phyloP scores from a whole-genome alignment of 2,888 invertebrate species.

The Mellilla xanthometata region DNA sequence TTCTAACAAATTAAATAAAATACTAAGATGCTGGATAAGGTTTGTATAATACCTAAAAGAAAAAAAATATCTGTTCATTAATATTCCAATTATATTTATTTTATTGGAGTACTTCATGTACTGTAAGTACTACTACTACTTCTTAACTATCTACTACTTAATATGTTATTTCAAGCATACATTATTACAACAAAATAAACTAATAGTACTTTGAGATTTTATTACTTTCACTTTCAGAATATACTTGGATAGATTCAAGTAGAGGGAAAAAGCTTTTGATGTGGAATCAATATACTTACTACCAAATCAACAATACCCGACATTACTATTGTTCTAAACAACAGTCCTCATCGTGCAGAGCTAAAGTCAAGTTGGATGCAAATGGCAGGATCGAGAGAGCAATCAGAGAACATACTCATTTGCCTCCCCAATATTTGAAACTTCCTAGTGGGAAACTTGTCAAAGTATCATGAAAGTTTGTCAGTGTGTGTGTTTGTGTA shows the following conservation, averaged over 20 bases:
- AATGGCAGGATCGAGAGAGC: constrained; percentile 2
- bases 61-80: too few relatives aligned
- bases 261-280: constrained; percentile 31
- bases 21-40: too few relatives aligned
- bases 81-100: too few relatives aligned
- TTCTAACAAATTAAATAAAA: too few relatives aligned
- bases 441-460: neutral
- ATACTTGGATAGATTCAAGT: neutral
- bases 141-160: too few relatives aligned
- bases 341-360: neutral
- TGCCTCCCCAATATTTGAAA: constrained; percentile 5
- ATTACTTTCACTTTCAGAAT: too few relatives aligned
- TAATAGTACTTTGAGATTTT: neutral
- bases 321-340: constrained; percentile 6
- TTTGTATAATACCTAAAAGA: too few relatives aligned
- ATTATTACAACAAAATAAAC: too few relatives aligned
- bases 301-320: neutral
- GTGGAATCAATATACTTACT: constrained; percentile 6
- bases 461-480: neutral
- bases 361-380: constrained; percentile 2
- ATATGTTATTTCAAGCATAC: too few relatives aligned
- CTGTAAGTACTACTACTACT: too few relatives aligned
- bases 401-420: constrained; percentile 5
- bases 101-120: too few relatives aligned
- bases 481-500: too few relatives aligned